Percentiles rank a stretch among this genome's conserved stretches.
These are phyloP conservation scores for Sipha flava DNA, from an alignment of 1,140 invertebrate species.

Conservation along the genomic window DNA sequence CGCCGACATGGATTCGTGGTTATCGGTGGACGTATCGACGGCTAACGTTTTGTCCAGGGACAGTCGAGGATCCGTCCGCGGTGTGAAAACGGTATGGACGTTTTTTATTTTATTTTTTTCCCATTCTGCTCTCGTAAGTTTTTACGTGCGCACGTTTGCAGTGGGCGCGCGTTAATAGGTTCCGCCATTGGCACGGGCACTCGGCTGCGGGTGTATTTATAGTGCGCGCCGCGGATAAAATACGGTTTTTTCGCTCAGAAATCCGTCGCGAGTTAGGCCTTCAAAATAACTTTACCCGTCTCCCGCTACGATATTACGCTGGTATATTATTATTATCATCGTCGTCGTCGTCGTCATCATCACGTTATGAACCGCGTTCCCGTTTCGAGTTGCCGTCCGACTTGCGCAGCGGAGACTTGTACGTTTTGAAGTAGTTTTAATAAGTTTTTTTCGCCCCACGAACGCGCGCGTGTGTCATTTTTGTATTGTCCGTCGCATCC, in stretches of 20 bases:
- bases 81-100: not conserved
- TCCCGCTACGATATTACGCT: not conserved
- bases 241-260: not conserved
- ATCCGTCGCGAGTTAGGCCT: not conserved
- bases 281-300: conserved; percentile 19
- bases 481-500: too few relatives aligned
- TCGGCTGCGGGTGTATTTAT: not conserved
- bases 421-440: too few relatives aligned
- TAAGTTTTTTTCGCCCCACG: too few relatives aligned
- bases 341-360: not conserved
- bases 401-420: too few relatives aligned
- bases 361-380: not conserved
- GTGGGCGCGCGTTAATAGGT: too few relatives aligned
- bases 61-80: not conserved
- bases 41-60: conserved; percentile 16
- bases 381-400: not conserved
- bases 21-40: conserved; percentile 3
- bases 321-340: too few relatives aligned
- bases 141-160: not conserved
- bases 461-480: too few relatives aligned
- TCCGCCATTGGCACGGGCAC: not conserved
- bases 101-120: not conserved
- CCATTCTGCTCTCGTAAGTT: not conserved
- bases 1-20: conserved; percentile 1
- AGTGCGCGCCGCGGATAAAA: not conserved